phyloP scores from a whole-genome alignment of 2,113 vertebrate genomes.

The Saccopteryx leptura region DNA sequence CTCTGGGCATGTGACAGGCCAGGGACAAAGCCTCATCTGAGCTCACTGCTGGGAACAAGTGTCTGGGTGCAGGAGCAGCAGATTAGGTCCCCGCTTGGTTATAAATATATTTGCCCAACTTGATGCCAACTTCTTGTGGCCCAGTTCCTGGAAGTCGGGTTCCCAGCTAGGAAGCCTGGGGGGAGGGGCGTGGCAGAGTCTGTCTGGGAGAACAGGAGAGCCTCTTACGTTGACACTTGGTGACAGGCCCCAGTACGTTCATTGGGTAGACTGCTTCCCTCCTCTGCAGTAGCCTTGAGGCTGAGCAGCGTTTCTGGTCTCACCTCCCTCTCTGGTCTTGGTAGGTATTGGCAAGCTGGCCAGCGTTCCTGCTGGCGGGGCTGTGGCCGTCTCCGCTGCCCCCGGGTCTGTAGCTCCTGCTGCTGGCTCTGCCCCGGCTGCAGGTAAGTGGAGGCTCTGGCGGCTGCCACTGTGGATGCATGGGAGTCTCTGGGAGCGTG shows the following conservation, averaged over 20 bases:
- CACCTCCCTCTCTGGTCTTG: background rate
- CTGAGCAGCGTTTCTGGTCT: rapidly evolving
- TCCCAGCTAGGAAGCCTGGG: rapidly evolving
- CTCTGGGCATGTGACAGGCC: background rate
- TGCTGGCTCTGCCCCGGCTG: conserved; percentile 89
- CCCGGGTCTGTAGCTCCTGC: conserved; percentile 92
- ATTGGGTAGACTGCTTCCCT: rapidly evolving
- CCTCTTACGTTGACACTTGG: background rate
- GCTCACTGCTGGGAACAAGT: background rate
- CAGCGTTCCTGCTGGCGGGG: conserved; percentile 94
- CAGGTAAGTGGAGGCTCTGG: conserved; percentile 79
- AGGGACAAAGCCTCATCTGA: background rate
- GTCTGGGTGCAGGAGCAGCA: background rate
- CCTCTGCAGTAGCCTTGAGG: rapidly evolving
- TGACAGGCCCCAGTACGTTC: rapidly evolving
- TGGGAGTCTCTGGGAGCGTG: background rate
- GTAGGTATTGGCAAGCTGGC: conserved; percentile 95
- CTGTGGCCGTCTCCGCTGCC: conserved; percentile 91
- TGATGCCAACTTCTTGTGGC: background rate
- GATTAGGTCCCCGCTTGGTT: rapidly evolving
- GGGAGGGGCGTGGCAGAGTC: background rate
- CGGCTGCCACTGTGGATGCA: rapidly evolving
- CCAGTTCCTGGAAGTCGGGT: background rate
- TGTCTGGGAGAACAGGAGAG: background rate
- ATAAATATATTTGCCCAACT: background rate